A percentile compares a stretch with the other conserved stretches of the same genome.
These are phyloP conservation scores for Recurvirostra avosetta DNA, from an alignment of 2,113 vertebrate genomes.

Conservation along the genomic window DNA sequence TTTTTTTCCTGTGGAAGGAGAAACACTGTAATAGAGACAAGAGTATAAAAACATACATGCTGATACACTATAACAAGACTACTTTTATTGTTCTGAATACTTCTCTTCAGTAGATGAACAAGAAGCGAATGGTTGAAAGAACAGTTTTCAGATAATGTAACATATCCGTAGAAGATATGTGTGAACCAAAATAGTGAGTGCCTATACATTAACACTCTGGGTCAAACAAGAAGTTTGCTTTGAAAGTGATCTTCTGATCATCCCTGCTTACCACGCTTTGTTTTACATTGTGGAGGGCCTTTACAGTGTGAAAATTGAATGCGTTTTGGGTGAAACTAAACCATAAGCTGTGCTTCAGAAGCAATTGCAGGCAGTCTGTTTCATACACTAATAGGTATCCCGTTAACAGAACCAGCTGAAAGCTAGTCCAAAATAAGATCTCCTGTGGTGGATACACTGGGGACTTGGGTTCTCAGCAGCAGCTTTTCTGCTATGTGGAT, in stretches of 20 bases:
- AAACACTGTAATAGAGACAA: background rate
- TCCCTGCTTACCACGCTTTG: background rate
- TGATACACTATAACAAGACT: background rate
- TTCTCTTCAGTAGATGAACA: background rate
- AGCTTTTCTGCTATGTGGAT: background rate
- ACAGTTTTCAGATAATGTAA: background rate
- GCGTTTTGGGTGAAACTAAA: background rate
- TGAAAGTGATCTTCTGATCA: background rate
- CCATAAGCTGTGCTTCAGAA: background rate
- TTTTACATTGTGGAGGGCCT: background rate
- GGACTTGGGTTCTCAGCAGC: background rate
- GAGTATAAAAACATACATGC: background rate
- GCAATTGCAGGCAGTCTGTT: too few relatives aligned
- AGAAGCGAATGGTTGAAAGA: background rate
- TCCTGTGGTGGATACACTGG: background rate
- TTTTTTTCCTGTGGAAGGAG: rapidly evolving
- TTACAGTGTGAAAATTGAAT: background rate
- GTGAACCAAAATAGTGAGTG: background rate
- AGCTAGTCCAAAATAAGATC: background rate
- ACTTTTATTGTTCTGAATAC: background rate
- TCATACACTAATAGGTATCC: background rate
- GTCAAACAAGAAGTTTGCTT: background rate
- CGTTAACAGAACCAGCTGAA: background rate
- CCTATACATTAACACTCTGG: background rate
- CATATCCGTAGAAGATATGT: background rate